These are phyloP conservation scores for Phalacrocorax carbo DNA, from an alignment of 2,113 vertebrate genomes.

Conservation along the genomic window DNA sequence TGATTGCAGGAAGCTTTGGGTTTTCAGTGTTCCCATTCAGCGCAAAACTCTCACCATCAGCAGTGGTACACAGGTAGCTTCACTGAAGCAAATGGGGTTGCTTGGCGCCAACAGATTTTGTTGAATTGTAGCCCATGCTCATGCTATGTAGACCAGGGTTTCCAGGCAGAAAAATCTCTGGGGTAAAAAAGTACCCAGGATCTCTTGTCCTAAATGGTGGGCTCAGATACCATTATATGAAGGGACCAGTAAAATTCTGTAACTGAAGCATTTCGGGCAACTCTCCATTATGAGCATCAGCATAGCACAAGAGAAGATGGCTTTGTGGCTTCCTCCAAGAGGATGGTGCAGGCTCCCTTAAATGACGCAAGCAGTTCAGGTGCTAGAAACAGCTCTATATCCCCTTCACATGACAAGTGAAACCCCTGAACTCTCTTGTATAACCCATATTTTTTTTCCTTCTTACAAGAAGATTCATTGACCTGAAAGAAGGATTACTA, in stretches of 20 bases:
- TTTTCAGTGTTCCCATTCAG: background rate
- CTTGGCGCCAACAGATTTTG: too few relatives aligned
- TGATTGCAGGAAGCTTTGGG: background rate
- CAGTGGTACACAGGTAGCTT: accelerated
- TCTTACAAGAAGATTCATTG: background rate
- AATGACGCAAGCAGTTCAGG: background rate
- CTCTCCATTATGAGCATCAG: background rate
- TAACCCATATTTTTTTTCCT: background rate
- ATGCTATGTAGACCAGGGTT: background rate
- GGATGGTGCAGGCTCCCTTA: background rate
- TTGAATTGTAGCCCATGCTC: background rate
- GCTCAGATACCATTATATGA: background rate
- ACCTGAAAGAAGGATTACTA: slow-evolving; percentile 28
- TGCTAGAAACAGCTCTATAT: background rate
- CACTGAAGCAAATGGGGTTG: background rate
- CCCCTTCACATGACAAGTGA: background rate
- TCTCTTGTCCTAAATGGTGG: background rate
- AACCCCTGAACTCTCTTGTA: background rate
- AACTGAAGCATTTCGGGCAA: background rate
- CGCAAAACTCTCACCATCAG: background rate
- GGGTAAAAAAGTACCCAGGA: background rate
- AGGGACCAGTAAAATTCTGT: background rate
- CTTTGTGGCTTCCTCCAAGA: background rate
- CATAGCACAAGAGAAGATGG: background rate
- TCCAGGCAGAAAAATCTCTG: background rate